Evolutionary conservation across 35 echinoderm and acorn worm species (phyloP).

Genomic region (Apostichopus californicus): DNA sequence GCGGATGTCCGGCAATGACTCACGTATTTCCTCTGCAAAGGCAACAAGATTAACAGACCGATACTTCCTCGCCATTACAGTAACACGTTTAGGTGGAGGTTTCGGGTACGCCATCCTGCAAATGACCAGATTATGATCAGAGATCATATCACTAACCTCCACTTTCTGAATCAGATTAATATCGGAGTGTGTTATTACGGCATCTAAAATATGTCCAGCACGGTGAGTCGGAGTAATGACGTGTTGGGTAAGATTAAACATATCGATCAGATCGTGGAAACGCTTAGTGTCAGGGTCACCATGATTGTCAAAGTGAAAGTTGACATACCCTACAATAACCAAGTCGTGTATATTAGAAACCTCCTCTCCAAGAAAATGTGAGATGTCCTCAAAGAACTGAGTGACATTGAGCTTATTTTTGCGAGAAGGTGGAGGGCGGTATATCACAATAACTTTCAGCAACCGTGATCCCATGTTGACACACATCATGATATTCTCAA

Average conservation of each 20-base stretch:
- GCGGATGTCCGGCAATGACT: background rate
- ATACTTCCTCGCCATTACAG: background rate
- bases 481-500: background rate
- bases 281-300: background rate
- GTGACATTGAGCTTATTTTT: background rate
- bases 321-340: conserved; percentile 37
- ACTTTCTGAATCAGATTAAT: background rate
- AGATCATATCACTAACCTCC: conserved; percentile 4
- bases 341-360: background rate
- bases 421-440: background rate
- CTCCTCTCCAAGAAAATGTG: background rate
- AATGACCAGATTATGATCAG: background rate
- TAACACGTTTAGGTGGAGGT: background rate
- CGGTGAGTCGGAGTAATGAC: conserved; percentile 10
- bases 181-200: background rate
- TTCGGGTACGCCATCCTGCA: background rate
- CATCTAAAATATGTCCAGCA: conserved; percentile 28
- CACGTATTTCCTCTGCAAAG: background rate
- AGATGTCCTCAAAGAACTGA: background rate
- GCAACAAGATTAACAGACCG: background rate
- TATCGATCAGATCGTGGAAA: background rate
- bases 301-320: conserved; percentile 23
- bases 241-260: background rate
- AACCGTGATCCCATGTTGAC: background rate
- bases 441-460: background rate